Evolutionary conservation across 2,888 invertebrate species (phyloP).

Genomic region (Cacoxenus indagator): DNA sequence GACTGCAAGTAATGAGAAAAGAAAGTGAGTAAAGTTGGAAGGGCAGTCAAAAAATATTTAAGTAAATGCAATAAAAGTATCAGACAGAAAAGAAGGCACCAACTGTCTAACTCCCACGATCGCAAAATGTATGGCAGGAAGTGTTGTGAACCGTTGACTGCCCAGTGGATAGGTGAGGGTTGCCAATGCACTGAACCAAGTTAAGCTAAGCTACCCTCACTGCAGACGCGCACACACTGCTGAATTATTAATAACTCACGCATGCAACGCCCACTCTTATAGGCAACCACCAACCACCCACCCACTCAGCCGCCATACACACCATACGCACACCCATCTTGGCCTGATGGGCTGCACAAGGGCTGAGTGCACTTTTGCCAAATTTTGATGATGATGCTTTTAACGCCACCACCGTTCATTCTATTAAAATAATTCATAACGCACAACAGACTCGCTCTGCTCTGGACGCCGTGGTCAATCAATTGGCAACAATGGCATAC

Average conservation of each 20-base stretch:
- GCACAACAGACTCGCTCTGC: not conserved
- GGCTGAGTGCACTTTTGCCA: not conserved
- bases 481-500: slow-evolving; percentile 42
- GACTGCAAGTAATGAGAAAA: not conserved
- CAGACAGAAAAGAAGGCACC: slow-evolving; percentile 29
- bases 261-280: not conserved
- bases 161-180: not conserved
- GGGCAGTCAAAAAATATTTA: not conserved
- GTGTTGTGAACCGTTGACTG: not conserved
- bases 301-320: not conserved
- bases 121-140: slow-evolving; percentile 27
- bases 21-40: not conserved
- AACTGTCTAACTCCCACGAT: slow-evolving; percentile 63
- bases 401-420: not conserved
- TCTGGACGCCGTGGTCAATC: slow-evolving; percentile 44
- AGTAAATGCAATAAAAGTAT: not conserved
- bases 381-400: slow-evolving; percentile 16
- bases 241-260: slow-evolving; percentile 15
- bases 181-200: not conserved
- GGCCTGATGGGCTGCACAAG: too few species aligned
- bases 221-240: not conserved
- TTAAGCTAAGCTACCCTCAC: not conserved
- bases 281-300: too few species aligned
- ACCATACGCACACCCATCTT: too few species aligned
- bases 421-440: not conserved